These are phyloP conservation scores for Teleogryllus occipitalis DNA, from an alignment of 1,140 invertebrate species.

Conservation along the genomic window DNA sequence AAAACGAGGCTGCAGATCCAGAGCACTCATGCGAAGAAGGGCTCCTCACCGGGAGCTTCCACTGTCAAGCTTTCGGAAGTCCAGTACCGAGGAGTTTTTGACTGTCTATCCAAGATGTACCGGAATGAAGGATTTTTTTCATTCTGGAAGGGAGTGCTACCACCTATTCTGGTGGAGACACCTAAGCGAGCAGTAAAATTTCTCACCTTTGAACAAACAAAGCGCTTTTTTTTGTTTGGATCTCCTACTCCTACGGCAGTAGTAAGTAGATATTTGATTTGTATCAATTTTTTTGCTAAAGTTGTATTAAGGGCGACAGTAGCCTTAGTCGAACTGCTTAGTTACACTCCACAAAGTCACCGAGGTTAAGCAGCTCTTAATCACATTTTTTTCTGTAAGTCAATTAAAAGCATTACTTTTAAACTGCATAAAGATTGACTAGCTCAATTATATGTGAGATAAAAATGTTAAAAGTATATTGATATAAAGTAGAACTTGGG, in stretches of 20 bases:
- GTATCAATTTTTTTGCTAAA: not conserved
- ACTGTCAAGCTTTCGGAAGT: slow-evolving; percentile 19
- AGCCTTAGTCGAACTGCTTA: too few relatives aligned
- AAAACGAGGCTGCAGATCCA: slow-evolving; percentile 84
- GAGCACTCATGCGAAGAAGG: slow-evolving; percentile 29
- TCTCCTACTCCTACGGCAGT: slow-evolving; percentile 59
- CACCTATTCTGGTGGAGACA: slow-evolving; percentile 88
- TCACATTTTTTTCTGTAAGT: too few relatives aligned
- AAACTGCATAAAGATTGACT: too few relatives aligned
- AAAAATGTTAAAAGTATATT: too few relatives aligned
- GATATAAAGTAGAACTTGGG: too few relatives aligned
- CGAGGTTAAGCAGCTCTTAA: too few relatives aligned
- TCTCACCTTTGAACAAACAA: slow-evolving; percentile 88
- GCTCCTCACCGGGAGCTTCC: slow-evolving; percentile 32
- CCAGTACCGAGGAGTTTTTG: slow-evolving; percentile 63
- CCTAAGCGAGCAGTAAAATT: slow-evolving; percentile 92
- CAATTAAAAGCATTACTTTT: too few relatives aligned
- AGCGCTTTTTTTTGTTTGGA: slow-evolving; percentile 72
- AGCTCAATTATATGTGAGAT: too few relatives aligned
- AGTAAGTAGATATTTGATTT: slow-evolving; percentile 37
- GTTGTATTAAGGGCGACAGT: not conserved
- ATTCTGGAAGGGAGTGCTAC: slow-evolving; percentile 87
- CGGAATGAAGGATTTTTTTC: slow-evolving; percentile 68
- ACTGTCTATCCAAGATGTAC: slow-evolving; percentile 86
- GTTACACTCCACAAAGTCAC: too few relatives aligned